These are phyloP conservation scores for Clarias macrocephalus DNA, from an alignment of 2,113 vertebrate genomes.

Conservation along the genomic window DNA sequence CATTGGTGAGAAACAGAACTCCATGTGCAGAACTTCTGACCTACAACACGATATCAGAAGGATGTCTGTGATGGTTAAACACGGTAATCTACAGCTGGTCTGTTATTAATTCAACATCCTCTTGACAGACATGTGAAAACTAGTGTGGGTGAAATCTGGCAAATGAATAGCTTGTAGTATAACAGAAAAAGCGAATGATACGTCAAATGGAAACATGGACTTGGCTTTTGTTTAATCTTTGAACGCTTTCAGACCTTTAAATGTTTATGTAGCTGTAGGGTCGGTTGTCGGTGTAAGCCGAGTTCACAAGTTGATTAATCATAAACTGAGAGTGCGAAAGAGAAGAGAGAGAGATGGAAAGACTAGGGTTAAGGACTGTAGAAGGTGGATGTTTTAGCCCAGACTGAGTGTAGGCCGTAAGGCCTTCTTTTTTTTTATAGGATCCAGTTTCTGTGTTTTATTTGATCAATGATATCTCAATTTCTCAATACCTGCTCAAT, in stretches of 20 bases:
- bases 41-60: conserved; percentile 2
- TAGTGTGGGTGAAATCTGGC: conserved; percentile 15
- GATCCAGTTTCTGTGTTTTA: neutral
- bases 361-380: conserved; percentile 42
- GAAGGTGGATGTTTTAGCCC: neutral
- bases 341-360: neutral
- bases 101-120: conserved; percentile 22
- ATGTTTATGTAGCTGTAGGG: conserved; percentile 68
- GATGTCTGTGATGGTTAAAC: neutral
- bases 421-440: neutral
- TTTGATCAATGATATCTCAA: no score
- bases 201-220: neutral
- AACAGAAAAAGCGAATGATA: neutral
- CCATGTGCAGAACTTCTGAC: neutral
- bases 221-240: conserved; percentile 56
- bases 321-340: conserved; percentile 66
- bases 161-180: neutral
- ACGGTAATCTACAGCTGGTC: conserved; percentile 26
- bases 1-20: neutral
- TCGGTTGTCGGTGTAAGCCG: conserved; percentile 62
- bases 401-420: neutral
- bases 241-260: conserved; percentile 62
- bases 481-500: neutral
- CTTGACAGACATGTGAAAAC: neutral
- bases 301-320: conserved; percentile 70